Percentiles rank a stretch among this genome's conserved stretches.
Conservation (phyloP, 2,797 vertebrate genomes). For the Setipinna tenuifilis region DNA sequence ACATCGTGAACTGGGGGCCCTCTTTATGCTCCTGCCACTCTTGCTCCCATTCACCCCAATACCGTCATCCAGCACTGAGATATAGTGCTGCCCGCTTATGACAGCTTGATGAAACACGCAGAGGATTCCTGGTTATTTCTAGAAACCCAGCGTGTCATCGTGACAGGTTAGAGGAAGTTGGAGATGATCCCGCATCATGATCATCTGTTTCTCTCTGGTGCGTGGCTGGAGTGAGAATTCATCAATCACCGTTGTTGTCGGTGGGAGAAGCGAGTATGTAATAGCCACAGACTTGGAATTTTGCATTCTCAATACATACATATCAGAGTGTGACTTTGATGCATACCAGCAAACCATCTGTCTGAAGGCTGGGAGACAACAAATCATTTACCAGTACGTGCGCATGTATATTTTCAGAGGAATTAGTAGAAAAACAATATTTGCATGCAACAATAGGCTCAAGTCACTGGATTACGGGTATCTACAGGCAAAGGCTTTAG, state of each 20-base stretch:
- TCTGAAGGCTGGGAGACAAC: no score
- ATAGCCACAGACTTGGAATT: no score
- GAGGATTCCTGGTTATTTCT: conserved; percentile 13
- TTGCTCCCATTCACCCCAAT: conserved; percentile 5
- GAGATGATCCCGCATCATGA: neutral
- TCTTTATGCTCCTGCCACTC: neutral
- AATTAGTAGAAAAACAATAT: no score
- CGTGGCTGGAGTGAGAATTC: neutral
- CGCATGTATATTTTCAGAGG: no score
- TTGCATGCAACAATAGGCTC: no score
- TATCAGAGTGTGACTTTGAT: no score
- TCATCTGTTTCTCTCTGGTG: neutral
- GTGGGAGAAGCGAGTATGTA: no score
- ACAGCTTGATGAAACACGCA: neutral
- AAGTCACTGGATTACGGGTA: no score
- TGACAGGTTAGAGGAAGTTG: neutral
- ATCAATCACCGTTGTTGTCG: neutral
- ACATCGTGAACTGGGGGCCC: neutral
- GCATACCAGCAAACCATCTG: no score
- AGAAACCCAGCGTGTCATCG: neutral
- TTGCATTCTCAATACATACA: no score
- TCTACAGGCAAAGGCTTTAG: no score
- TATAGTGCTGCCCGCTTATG: neutral
- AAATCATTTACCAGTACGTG: no score
- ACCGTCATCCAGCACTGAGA: neutral